These are phyloP conservation scores for Leptobrachium ailaonicum DNA, from an alignment of 2,113 vertebrate genomes.

Conservation along the genomic window DNA sequence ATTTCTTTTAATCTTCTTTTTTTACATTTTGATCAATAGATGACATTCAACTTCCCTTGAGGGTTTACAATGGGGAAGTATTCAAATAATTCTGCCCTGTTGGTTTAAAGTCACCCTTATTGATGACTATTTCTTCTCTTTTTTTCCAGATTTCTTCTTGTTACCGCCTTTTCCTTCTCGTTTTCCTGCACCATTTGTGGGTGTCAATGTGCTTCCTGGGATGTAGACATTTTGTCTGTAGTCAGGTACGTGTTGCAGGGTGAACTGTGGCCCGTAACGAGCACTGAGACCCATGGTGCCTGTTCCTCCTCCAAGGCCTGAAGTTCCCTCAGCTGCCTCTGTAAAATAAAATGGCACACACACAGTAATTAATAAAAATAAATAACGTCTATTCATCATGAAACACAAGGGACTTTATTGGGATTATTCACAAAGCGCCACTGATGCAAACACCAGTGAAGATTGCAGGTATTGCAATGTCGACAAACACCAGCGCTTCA, in stretches of 20 bases:
- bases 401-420: no score
- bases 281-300: constrained; percentile 95
- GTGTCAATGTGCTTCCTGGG: constrained; percentile 92
- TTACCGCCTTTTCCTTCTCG: constrained; percentile 80
- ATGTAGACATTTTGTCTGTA: constrained; percentile 98
- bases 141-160: constrained; percentile 98
- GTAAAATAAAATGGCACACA: constrained; percentile 51
- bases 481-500: no score
- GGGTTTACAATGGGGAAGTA: constrained; percentile 49
- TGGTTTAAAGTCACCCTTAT: constrained; percentile 56
- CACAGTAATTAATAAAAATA: constrained; percentile 19
- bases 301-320: constrained; percentile 77
- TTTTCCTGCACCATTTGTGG: constrained; percentile 78
- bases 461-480: no score
- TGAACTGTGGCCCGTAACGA: constrained; percentile 96
- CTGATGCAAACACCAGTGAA: no score
- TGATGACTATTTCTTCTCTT: constrained; percentile 89
- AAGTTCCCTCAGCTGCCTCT: constrained; percentile 90
- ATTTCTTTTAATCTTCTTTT: constrained; percentile 48
- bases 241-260: constrained; percentile 94
- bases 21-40: constrained; percentile 30
- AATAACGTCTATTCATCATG: neutral
- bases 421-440: no score
- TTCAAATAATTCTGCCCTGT: constrained; percentile 65
- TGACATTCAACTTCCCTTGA: constrained; percentile 64